phyloP scores from a whole-genome alignment of 2,888 invertebrate genomes.

The Abscondita cerata region DNA sequence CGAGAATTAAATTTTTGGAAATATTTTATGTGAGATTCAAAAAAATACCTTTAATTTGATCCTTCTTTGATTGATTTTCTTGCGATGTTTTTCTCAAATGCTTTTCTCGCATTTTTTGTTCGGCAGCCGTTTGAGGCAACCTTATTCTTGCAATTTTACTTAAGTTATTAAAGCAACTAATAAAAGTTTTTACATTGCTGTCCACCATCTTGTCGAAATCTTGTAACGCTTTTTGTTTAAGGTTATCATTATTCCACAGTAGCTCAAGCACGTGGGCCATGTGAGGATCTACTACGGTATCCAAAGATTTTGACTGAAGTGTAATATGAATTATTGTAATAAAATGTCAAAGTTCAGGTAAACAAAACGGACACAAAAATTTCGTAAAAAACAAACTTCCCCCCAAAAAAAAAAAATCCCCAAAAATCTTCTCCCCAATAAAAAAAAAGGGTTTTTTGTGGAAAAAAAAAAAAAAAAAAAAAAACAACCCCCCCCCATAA shows the following conservation, averaged over 20 bases:
- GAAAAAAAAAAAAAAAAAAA: too few species aligned
- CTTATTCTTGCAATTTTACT: slow-evolving; percentile 57
- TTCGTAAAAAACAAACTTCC: too few species aligned
- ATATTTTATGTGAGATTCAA: too few species aligned
- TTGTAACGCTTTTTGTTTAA: not conserved
- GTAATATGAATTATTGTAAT: too few species aligned
- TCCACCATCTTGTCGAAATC: not conserved
- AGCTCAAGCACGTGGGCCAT: not conserved
- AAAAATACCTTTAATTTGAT: slow-evolving; percentile 59
- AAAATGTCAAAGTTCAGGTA: too few species aligned
- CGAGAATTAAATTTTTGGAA: too few species aligned
- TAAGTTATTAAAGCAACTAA: slow-evolving; percentile 53
- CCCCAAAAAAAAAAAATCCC: too few species aligned
- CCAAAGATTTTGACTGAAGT: too few species aligned
- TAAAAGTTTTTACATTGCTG: not conserved
- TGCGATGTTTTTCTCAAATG: slow-evolving; percentile 58
- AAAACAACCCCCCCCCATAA: too few species aligned
- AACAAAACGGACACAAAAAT: too few species aligned
- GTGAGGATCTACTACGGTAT: not conserved
- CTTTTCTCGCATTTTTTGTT: slow-evolving; percentile 59
- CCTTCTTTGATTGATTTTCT: slow-evolving; percentile 57
- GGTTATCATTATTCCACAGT: not conserved
- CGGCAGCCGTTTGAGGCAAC: slow-evolving; percentile 60
- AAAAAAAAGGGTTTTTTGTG: too few species aligned
- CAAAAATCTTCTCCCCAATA: too few species aligned